Conservation (phyloP, 2,113 vertebrate species). For the Channa argus region DNA sequence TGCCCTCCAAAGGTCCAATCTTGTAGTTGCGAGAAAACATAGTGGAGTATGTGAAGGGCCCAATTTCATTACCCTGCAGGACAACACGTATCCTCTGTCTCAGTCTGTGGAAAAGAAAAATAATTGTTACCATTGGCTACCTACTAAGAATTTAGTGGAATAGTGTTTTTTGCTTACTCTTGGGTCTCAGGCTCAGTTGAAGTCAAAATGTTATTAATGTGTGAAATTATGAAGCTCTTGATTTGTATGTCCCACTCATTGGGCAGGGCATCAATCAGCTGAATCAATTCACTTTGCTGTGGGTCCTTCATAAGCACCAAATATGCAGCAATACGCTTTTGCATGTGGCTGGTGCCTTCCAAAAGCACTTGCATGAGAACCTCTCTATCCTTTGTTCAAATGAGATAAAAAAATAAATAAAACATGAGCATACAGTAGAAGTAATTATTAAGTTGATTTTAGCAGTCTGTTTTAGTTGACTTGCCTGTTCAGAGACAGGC, state of each 20-base stretch:
- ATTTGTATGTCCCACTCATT: conserved; percentile 86
- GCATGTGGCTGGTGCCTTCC: conserved; percentile 77
- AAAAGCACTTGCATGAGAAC: conserved; percentile 86
- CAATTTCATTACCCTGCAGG: conserved; percentile 84
- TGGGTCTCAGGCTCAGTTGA: conserved; percentile 83
- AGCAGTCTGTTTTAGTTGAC: not conserved
- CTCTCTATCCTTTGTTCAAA: conserved; percentile 82
- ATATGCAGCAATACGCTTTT: conserved; percentile 92
- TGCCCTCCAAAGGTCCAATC: conserved; percentile 87
- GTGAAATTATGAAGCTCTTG: conserved; percentile 91
- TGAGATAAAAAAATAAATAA: not conserved
- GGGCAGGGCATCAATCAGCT: conserved; percentile 78
- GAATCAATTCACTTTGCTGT: conserved; percentile 81
- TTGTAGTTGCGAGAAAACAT: conserved; percentile 92
- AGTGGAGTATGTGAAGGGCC: conserved; percentile 82
- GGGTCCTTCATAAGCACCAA: conserved; percentile 92
- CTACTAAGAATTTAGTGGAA: too few species aligned
- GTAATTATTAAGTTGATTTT: not conserved
- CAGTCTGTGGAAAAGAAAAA: conserved; percentile 78
- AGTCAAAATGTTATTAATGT: conserved; percentile 90
- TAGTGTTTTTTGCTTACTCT: conserved; percentile 80
- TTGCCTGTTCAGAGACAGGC: conserved; percentile 86
- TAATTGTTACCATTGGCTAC: not conserved
- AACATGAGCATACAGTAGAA: not conserved
- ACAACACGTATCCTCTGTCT: conserved; percentile 83